A percentile compares a stretch with the other conserved stretches of the same genome.
phyloP scores from a whole-genome alignment of 1,140 invertebrate species.

The Drosophila chauvacae region DNA sequence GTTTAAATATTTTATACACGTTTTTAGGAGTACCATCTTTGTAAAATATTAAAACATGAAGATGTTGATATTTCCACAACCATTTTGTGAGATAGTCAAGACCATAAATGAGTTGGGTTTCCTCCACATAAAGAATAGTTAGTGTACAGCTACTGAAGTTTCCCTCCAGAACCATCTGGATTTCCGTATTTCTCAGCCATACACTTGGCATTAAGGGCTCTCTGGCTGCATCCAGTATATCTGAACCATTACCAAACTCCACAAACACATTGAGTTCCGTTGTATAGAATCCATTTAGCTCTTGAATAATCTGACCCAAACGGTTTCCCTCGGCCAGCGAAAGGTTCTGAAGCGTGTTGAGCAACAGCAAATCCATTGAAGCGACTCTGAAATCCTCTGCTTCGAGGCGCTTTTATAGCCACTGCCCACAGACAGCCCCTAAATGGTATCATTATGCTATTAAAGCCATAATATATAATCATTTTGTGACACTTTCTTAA shows the following conservation, averaged over 20 bases:
- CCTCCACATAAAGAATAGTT: conserved; percentile 54
- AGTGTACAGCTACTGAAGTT: conserved; percentile 51
- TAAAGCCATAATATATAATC: conserved; percentile 7
- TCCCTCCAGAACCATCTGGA: conserved; percentile 32
- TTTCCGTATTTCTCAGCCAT: conserved; percentile 3
- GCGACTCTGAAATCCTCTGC: background rate
- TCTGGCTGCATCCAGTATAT: conserved; percentile 6
- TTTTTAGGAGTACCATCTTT: background rate
- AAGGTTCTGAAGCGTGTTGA: conserved; percentile 53
- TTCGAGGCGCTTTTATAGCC: conserved; percentile 20
- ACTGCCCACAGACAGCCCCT: no score
- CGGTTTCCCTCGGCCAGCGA: conserved; percentile 22
- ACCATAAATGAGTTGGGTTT: background rate
- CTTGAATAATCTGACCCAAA: conserved; percentile 29
- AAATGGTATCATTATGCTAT: conserved; percentile 35
- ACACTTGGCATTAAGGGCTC: conserved; percentile 18
- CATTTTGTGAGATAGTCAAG: conserved; percentile 45
- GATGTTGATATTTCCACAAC: conserved; percentile 59
- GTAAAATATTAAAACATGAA: conserved; percentile 57
- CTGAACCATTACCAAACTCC: conserved; percentile 34
- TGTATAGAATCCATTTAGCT: conserved; percentile 48
- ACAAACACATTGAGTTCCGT: conserved; percentile 54
- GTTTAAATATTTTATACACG: conserved; percentile 26
- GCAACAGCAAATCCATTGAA: conserved; percentile 47
- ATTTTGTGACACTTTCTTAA: conserved; percentile 3